These are phyloP conservation scores for Aporrectodea caliginosa DNA, from an alignment of 1,140 invertebrate species.

Conservation along the genomic window DNA sequence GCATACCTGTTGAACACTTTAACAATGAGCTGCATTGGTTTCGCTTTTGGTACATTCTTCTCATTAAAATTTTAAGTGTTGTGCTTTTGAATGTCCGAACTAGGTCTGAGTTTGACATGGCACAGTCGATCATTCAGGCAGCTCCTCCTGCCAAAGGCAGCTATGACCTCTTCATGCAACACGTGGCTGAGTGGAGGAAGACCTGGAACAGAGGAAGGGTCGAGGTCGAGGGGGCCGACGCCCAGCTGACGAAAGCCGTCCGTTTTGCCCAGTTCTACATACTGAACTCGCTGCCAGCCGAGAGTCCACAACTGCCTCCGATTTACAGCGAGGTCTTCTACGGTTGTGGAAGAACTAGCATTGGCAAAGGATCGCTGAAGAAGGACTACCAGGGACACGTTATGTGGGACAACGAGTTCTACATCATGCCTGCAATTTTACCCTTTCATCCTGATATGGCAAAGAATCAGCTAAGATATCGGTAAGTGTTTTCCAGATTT, in stretches of 20 bases:
- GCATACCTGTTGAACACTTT: too few species aligned
- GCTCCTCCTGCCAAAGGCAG: background rate
- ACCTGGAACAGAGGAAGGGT: conserved; percentile 26
- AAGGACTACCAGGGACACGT: conserved; percentile 32
- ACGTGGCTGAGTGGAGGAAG: conserved; percentile 25
- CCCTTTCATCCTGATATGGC: conserved; percentile 30
- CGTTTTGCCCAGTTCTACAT: conserved; percentile 32
- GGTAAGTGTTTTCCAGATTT: conserved; percentile 6
- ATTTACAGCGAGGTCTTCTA: conserved; percentile 25
- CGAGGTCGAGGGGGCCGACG: conserved; percentile 20
- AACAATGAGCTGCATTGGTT: too few species aligned
- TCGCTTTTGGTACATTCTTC: too few species aligned
- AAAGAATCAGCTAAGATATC: conserved; percentile 22
- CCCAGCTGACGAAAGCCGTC: conserved; percentile 25
- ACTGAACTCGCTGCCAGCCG: conserved; percentile 26
- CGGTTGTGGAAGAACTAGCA: conserved; percentile 11
- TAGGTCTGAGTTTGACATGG: conserved; percentile 27
- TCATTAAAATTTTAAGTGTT: too few species aligned
- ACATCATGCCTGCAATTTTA: conserved; percentile 30
- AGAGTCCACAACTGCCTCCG: conserved; percentile 22
- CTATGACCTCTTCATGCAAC: conserved; percentile 26
- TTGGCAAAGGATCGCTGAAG: conserved; percentile 22
- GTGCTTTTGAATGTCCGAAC: too few species aligned
- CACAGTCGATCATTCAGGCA: conserved; percentile 3
- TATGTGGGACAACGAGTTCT: conserved; percentile 34